Percentiles rank a stretch among this genome's conserved stretches.
These are phyloP conservation scores for Nibea coibor DNA, from an alignment of 2,113 vertebrate genomes.

Conservation along the genomic window DNA sequence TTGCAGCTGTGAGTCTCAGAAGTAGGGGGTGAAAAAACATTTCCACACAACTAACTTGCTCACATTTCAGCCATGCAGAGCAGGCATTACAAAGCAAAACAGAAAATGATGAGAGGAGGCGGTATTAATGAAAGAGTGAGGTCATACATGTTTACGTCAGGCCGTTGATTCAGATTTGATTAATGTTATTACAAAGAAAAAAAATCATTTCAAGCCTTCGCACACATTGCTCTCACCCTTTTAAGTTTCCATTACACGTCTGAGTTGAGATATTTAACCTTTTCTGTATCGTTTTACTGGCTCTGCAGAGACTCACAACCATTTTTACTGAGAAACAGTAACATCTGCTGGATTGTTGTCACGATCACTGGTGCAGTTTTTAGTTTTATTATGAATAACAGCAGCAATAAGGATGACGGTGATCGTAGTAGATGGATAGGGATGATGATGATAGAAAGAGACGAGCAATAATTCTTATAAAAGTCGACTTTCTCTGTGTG, in stretches of 20 bases:
- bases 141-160: constrained; percentile 1
- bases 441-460: not conserved
- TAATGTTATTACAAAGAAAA: not conserved
- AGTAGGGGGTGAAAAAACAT: not conserved
- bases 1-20: constrained; percentile 32
- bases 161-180: constrained; percentile 1
- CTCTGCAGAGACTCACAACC: not conserved
- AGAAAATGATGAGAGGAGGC: constrained; percentile 35
- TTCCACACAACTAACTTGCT: not conserved
- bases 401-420: not conserved
- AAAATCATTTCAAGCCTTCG: not conserved
- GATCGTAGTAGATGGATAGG: not conserved
- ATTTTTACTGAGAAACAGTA: not conserved
- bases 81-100: not conserved
- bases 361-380: not conserved
- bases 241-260: not conserved
- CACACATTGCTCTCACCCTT: constrained; percentile 1
- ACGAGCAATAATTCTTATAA: not conserved
- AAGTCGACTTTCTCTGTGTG: not conserved
- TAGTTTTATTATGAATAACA: not conserved
- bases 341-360: not conserved
- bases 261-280: not conserved
- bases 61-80: constrained; percentile 31
- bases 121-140: constrained; percentile 23
- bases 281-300: not conserved